Percentiles rank a stretch among this genome's conserved stretches.
Conservation (phyloP, 92 coral and sea anemone genomes). For the Hydrozoanthus gracilis region DNA sequence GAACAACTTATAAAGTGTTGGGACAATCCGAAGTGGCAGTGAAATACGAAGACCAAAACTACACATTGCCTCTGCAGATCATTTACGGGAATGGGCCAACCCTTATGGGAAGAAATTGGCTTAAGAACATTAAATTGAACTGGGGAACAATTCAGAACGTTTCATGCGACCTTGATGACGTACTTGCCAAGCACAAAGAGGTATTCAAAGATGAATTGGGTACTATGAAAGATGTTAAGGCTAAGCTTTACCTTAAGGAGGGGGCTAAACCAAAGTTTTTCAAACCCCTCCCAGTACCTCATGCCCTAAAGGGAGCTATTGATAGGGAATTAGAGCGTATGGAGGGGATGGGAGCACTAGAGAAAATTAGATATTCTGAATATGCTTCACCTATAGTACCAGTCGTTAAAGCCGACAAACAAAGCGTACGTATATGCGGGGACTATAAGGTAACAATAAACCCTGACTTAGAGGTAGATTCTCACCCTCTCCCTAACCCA, state of each 20-base stretch:
- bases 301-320: neutral
- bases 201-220: neutral
- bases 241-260: neutral
- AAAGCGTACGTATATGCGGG: no score
- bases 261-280: neutral
- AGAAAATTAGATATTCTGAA: neutral
- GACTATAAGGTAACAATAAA: no score
- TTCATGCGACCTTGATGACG: constrained; percentile 27
- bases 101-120: constrained; percentile 60
- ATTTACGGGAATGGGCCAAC: constrained; percentile 55
- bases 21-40: constrained; percentile 39
- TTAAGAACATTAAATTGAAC: constrained; percentile 32
- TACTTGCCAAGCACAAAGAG: neutral
- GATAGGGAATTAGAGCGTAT: neutral
- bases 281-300: neutral
- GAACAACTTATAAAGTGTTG: constrained; percentile 20
- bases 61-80: constrained; percentile 27
- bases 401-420: no score
- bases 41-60: constrained; percentile 42
- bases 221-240: neutral
- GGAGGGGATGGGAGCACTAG: neutral
- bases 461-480: no score
- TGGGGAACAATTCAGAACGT: constrained; percentile 51
- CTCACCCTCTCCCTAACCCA: neutral
- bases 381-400: neutral